Base-by-base conservation (phyloP, 2,888 invertebrate genomes). In the Cheilosia grossa region DNA sequence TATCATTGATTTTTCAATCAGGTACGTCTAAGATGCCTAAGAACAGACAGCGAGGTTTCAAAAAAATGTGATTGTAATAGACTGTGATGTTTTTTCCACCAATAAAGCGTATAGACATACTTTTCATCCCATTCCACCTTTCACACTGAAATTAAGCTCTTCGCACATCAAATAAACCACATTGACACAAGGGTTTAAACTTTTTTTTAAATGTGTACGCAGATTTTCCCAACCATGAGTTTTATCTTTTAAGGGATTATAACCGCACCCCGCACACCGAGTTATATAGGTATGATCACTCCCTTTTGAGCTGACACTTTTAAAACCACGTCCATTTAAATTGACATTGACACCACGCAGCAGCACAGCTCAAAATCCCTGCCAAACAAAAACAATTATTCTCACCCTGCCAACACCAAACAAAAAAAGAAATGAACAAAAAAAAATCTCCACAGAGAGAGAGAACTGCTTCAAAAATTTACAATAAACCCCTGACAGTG, bases 371-470 rank as follows among this genome's bases (percentile, higher is more conserved):
- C 37, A 24, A 47, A 64, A 54, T 54, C 69, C 53, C 19, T 33
- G 44, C 19, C 59, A 61, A 61, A 54, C 53, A 24, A 63, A 63
- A 78, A 63, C 63, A 78, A 70, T 78, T 78, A 70, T 56, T 13
- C 40, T 40, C 15, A 66, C 5, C 17, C n/a, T 21, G 9, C n/a
- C 15, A 30, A 56, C 21, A 24, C 13, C 4, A 10, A 27, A 37
- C 13, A 7, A 9, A n/a, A 37, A 42, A 27, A 37, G 5, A 4
- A 27, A 19, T 7, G 1, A 21, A 56, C n/a, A 15, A 51, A 67
- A 67, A 58, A 63, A 77, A 77, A 77, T 77, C 61, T 54, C 77
- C 44, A 59, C 42, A 77, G 9, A 19, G 17, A 58, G n/a, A 58
- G 75, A 51, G 33, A 53, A 44, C 63, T 74, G 54, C 40, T 64